Evolutionary conservation across 1,140 invertebrate genomes (phyloP).

Genomic region (Anthonomus grandis): DNA sequence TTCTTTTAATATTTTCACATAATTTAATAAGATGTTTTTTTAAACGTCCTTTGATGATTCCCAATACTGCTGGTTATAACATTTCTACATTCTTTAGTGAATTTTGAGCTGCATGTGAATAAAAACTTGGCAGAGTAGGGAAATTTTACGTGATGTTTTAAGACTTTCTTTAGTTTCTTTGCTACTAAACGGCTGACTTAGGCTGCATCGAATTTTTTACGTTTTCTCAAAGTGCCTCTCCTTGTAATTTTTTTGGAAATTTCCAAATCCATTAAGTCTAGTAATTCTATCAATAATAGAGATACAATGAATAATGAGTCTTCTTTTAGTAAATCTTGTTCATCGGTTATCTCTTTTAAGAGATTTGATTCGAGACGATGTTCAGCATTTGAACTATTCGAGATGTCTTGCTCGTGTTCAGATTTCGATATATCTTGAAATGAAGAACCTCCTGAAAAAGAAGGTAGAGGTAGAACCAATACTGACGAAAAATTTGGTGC

Average conservation of each 20-base stretch:
- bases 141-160: background rate
- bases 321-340: no score
- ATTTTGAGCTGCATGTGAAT: no score
- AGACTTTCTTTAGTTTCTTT: background rate
- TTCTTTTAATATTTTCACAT: background rate
- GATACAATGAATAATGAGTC: background rate
- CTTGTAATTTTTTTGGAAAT: background rate
- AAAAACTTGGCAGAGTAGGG: background rate
- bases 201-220: background rate
- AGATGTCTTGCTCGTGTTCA: no score
- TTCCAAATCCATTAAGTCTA: background rate
- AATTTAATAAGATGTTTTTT: background rate
- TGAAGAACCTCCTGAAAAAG: no score
- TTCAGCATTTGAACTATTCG: background rate
- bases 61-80: background rate
- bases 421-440: no score
- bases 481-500: no score
- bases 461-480: background rate
- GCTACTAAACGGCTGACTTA: background rate
- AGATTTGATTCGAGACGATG: background rate
- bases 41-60: background rate
- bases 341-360: background rate
- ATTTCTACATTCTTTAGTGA: background rate
- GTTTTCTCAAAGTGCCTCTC: background rate
- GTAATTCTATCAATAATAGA: background rate